Base-by-base conservation (phyloP, 1,140 invertebrate species). In the Myzus persicae region DNA sequence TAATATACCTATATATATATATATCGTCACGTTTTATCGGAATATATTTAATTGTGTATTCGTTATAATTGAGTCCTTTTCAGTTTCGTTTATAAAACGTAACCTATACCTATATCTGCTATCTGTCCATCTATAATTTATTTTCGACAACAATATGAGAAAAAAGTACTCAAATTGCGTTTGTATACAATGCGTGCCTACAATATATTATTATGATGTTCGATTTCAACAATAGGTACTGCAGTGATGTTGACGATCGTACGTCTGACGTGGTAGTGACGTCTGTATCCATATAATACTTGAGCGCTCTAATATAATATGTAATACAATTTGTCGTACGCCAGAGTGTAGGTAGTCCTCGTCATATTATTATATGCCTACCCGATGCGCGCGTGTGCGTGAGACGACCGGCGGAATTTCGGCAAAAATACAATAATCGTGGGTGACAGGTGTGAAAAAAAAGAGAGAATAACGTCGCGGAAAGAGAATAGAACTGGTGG, bases 361-460 rank as follows among this genome's bases (percentile, higher is more conserved):
- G 0, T 38, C 82, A 42, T 22, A 46, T 11, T 8, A 87, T 48
- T 5, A 42, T 84, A 31, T 26, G 81, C 38, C 42, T 20, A n/a
- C n/a, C 31, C 31, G 18, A 44, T 1, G 82, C 40, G 40, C 84
- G 84, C 31, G n/a, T 48, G 44, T 51, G 46, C 31, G n/a, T 24
- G 46, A 54, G 51, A 90, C 42, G 67, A 31, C 2, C 44, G 67
- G 42, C 67, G 42, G 67, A 82, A 91, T 91, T 31, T 81, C 90
- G n/a, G 40, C n/a, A 42, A 81, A 40, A 92, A 46, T 81, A 81
- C 67, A 48, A 92, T 92, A 51, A 92, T 51, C 36, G 91, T 22
- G 24, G n/a, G 67, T 84, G 91, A 93, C 91, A 93, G 91, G 91
- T 93, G 91, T 84, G 91, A 84, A 89, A 51, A 36, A 42, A 42